Percentiles rank a stretch among this genome's conserved stretches.
These are phyloP conservation scores for Anguilla pacifica DNA, from an alignment of 2,797 vertebrate species.

Conservation along the genomic window DNA sequence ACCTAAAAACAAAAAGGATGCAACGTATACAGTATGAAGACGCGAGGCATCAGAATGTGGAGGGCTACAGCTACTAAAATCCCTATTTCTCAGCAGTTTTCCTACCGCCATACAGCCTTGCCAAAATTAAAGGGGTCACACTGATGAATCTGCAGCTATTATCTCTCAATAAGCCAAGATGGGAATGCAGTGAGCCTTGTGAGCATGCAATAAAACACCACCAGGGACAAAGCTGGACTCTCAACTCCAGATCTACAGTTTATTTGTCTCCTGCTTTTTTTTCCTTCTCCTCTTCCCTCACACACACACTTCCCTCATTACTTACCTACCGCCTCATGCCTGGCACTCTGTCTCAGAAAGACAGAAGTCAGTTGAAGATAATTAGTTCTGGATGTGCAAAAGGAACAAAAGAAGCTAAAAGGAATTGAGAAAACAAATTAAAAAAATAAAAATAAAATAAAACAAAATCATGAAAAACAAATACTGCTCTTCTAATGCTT, in stretches of 20 bases:
- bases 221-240: neutral
- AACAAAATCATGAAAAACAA: neutral
- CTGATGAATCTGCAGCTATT: neutral
- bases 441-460: too few species aligned
- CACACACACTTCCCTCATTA: neutral
- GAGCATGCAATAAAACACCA: neutral
- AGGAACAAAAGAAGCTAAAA: neutral
- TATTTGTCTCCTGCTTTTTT: neutral
- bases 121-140: neutral
- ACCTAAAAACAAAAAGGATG: neutral
- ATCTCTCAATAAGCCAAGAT: slow-evolving; percentile 4
- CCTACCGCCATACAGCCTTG: neutral
- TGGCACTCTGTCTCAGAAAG: neutral
- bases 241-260: neutral
- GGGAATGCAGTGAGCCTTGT: neutral
- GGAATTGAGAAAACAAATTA: too few species aligned
- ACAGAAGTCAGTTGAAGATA: slow-evolving; percentile 15
- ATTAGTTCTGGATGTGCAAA: slow-evolving; percentile 2
- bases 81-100: slow-evolving; percentile 6
- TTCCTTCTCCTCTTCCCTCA: too few species aligned
- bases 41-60: neutral
- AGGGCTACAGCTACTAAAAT: neutral
- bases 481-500: neutral
- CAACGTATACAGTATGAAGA: slow-evolving; percentile 8
- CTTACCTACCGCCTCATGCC: neutral